Percentiles rank a stretch among this genome's conserved stretches.
Evolutionary conservation across 2,113 vertebrate species (phyloP).

Genomic region (Felis catus): DNA sequence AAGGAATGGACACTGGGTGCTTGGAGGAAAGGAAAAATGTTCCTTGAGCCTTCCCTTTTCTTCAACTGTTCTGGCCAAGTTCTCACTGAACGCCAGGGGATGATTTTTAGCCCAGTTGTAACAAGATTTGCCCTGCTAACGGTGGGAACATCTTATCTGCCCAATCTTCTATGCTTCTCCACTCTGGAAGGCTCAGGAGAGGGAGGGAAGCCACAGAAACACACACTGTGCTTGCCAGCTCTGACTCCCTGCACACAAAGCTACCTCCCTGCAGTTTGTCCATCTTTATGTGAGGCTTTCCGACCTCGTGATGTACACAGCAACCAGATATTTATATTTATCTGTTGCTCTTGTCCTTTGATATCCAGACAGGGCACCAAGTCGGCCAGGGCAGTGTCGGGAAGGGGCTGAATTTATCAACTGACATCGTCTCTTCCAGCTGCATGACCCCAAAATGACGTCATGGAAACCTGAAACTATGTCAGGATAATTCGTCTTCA

Average conservation of each 20-base stretch:
- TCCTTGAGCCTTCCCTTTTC: too few relatives aligned
- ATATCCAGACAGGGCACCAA: background rate
- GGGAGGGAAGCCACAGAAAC: background rate
- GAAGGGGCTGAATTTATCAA: background rate
- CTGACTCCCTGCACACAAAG: background rate
- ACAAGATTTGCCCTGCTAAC: background rate
- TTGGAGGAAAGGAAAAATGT: accelerated
- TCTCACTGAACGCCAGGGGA: background rate
- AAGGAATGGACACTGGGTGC: background rate
- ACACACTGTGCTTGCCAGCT: too few relatives aligned
- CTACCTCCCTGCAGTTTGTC: accelerated
- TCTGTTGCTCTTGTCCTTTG: background rate
- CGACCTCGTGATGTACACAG: background rate
- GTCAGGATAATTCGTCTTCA: background rate
- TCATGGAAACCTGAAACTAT: background rate
- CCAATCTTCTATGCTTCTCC: background rate
- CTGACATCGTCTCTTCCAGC: background rate
- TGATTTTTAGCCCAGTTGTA: accelerated
- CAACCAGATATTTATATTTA: too few relatives aligned
- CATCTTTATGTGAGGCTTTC: background rate
- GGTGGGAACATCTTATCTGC: background rate
- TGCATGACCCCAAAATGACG: background rate
- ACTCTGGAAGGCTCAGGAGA: background rate
- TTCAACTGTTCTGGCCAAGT: background rate
- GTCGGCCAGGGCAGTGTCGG: background rate